Base-by-base conservation (phyloP, 2,888 invertebrate species). In the Cephonodes hylas region DNA sequence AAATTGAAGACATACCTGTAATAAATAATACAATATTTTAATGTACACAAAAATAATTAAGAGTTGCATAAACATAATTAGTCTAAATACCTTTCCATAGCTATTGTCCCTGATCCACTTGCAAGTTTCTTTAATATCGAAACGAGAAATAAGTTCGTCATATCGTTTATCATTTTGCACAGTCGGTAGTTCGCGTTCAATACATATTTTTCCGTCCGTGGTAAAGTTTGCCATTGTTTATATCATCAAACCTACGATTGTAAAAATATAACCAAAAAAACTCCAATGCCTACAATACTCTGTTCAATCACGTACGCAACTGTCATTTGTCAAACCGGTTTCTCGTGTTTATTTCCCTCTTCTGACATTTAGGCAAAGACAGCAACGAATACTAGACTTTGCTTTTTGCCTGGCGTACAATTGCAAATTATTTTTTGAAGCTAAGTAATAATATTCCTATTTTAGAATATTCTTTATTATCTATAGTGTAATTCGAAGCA, bases 1-100 rank as follows among this genome's bases (percentile, higher is more conserved):
- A 85, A 99, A 98, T 92, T 99, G 99, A 46, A 99, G 91, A 68
- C 97, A 98, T 38, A 98, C 95, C 97, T 98, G 76, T 25, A n/a
- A 84, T 80, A 62, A 13, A 70, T 25, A 46, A 27, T 63, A 58
- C 10, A 58, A 15, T 27, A 7, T 48, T 7, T 10, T 34, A 42
- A 45, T 58, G 18, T 23, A n/a, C 20, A 62, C 61, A 18, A 20
- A 18, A 34, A 59, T 64, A 13, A 57, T 13, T 27, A 42, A 27
- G 3, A 3, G 8, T 59, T 22, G 22, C 18, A 31, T 2, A 13
- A 15, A 3, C 1, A 4, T 20, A 31, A 15, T 7, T 22, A 38
- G 48, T 15, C 23, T 64, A 65, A 22, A 80, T 83, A 97, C 97
- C 93, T 94, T 95, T 72, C 93, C 79, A 81, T 93, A 96, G 45